Conservation (phyloP, 2,888 invertebrate species). For the Drosophila leonis region DNA sequence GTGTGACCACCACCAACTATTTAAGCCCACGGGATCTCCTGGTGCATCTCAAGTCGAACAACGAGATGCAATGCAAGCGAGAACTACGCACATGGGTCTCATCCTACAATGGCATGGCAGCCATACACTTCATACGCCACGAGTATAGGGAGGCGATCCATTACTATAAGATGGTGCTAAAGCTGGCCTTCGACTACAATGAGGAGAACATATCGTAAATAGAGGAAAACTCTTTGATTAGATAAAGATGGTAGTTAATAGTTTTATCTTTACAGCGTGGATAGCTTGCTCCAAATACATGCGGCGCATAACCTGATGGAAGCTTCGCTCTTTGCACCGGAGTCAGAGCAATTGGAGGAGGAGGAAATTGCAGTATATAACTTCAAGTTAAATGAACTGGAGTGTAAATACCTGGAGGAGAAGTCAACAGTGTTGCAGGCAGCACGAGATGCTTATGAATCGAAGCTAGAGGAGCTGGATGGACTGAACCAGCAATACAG, state of each 20-base stretch:
- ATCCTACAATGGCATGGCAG: constrained; percentile 90
- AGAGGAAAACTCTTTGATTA: background rate
- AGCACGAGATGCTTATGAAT: constrained; percentile 59
- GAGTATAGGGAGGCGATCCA: constrained; percentile 87
- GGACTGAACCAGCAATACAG: constrained; percentile 13
- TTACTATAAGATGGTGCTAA: constrained; percentile 88
- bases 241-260: background rate
- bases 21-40: constrained; percentile 89
- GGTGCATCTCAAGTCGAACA: constrained; percentile 88
- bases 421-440: constrained; percentile 67
- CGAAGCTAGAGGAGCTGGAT: constrained; percentile 23
- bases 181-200: constrained; percentile 84
- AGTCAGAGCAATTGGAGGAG: background rate
- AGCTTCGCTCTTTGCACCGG: constrained; percentile 70
- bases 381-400: constrained; percentile 86
- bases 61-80: constrained; percentile 88
- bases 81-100: constrained; percentile 88
- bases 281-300: constrained; percentile 89
- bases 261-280: constrained; percentile 85
- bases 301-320: constrained; percentile 89
- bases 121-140: constrained; percentile 87
- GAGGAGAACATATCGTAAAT: constrained; percentile 74
- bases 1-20: constrained; percentile 81
- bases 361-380: constrained; percentile 45
- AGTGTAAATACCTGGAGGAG: constrained; percentile 87